A percentile compares a stretch with the other conserved stretches of the same genome.
Conservation (phyloP, 1,140 invertebrate genomes). For the Hycleus phaleratus region DNA sequence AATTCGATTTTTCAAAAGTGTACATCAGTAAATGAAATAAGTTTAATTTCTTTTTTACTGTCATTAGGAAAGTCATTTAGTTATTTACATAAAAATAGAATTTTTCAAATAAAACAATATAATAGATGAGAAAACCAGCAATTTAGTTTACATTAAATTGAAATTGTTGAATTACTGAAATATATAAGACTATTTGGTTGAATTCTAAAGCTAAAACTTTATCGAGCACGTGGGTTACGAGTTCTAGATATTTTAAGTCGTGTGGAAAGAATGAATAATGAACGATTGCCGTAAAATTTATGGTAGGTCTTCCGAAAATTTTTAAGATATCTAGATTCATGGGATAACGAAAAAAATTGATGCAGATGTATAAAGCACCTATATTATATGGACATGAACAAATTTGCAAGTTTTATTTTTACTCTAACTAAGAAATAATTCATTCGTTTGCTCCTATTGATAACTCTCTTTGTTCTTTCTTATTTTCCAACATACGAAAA, state of each 20-base stretch:
- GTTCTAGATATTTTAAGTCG: constrained; percentile 14
- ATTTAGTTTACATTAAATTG: too few relatives aligned
- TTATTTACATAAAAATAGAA: too few relatives aligned
- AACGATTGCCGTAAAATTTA: constrained; percentile 18
- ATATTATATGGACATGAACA: constrained; percentile 12
- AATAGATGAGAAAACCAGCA: too few relatives aligned
- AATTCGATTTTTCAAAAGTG: constrained; percentile 21
- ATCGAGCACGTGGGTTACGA: constrained; percentile 11
- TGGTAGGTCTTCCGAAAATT: constrained; percentile 8
- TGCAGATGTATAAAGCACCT: constrained; percentile 5
- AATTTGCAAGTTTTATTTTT: constrained; percentile 16
- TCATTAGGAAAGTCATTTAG: too few relatives aligned
- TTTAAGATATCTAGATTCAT: constrained; percentile 16
- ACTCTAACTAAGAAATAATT: constrained; percentile 8
- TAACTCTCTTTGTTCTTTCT: too few relatives aligned
- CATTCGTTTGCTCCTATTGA: neutral
- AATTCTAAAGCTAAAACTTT: constrained; percentile 12
- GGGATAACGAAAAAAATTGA: constrained; percentile 14
- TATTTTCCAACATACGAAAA: neutral
- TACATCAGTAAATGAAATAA: neutral
- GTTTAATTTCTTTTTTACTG: too few relatives aligned
- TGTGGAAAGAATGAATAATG: constrained; percentile 17
- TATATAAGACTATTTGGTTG: neutral
- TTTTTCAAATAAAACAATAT: too few relatives aligned
- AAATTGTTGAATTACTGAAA: too few relatives aligned